Percentiles rank a stretch among this genome's conserved stretches.
Conservation (phyloP, 2,888 invertebrate species). For the Lasioglossum zephyrum region DNA sequence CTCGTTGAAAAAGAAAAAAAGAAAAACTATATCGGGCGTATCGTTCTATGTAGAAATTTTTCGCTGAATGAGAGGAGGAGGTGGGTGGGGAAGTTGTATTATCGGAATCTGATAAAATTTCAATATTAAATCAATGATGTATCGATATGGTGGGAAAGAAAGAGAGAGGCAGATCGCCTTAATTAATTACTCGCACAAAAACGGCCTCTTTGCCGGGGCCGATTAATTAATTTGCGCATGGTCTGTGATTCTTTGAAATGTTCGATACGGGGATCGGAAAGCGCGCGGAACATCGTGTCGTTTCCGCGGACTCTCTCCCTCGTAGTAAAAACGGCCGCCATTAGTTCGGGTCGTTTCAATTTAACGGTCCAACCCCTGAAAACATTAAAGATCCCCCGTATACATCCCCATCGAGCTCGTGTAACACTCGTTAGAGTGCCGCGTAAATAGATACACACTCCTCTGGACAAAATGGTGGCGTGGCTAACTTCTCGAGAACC, state of each 20-base stretch:
- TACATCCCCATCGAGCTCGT: neutral
- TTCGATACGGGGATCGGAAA: constrained; percentile 4
- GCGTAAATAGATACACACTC: constrained; percentile 1
- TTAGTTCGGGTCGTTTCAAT: constrained; percentile 41
- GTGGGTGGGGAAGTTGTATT: neutral
- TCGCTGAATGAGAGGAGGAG: neutral
- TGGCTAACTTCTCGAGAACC: too few relatives aligned
- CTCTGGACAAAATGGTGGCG: too few relatives aligned
- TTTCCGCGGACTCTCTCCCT: neutral
- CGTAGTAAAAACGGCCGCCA: constrained; percentile 31
- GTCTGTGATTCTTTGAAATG: neutral
- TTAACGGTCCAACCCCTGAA: constrained; percentile 20
- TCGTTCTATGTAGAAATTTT: constrained; percentile 5
- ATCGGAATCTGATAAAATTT: constrained; percentile 12
- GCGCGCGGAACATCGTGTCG: constrained; percentile 5
- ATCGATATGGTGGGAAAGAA: neutral
- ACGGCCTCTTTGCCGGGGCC: neutral
- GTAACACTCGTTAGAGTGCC: constrained; percentile 16
- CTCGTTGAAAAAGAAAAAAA: neutral
- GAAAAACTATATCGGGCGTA: neutral
- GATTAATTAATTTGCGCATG: constrained; percentile 2
- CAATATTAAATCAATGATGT: neutral
- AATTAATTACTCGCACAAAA: neutral
- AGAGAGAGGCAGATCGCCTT: neutral
- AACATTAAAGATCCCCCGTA: constrained; percentile 42